Evolutionary conservation across 1,140 invertebrate genomes (phyloP), one percentile per base, ranked within the genome.

Genomic region (Melanaphis sacchari): DNA sequence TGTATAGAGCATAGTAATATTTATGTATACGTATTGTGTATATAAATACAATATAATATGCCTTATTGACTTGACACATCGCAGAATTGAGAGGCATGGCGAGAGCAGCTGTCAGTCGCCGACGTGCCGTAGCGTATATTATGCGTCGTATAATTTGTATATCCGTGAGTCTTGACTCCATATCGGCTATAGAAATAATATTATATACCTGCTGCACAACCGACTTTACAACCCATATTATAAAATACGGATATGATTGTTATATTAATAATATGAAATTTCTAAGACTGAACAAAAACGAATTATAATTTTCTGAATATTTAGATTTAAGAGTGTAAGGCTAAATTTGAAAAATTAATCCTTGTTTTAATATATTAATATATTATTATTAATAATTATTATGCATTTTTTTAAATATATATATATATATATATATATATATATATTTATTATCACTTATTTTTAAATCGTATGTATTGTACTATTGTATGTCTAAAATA

Each of bases 71-170:
- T n/a, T 91, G 90, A 81, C 66, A 82, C 54, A 43, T 90, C 54
- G 89, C 46, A n/a, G 36, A 36, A 89, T 89, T 15, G 89, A 90
- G 40, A 31, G 38, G 89, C 54, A 36, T 66, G 66, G 26, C 66
- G 38, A 91, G 41, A 76, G 66, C 90, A 91, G 90, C 90, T 91
- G 90, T 91, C 66, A 43, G 90, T 36, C n/a, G 41, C n/a, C 90
- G 41, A 41, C n/a, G 84, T n/a, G 36, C 31, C 21, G 43, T 49
- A 49, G 46, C 46, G 46, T 49, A 15, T 49, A 2, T 26, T 49
- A 2, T 26, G 43, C 46, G 26, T n/a, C 40, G 18, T 41, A 41
- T n/a, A n/a, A n/a, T 26, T 41, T 1, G 36, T 87, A 43, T 82
- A 38, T 82, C 21, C 76, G 76, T 3, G 76, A 38, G 36, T 21